Evolutionary conservation across 2,113 vertebrate genomes (phyloP).

Genomic region (Turnix velox): DNA sequence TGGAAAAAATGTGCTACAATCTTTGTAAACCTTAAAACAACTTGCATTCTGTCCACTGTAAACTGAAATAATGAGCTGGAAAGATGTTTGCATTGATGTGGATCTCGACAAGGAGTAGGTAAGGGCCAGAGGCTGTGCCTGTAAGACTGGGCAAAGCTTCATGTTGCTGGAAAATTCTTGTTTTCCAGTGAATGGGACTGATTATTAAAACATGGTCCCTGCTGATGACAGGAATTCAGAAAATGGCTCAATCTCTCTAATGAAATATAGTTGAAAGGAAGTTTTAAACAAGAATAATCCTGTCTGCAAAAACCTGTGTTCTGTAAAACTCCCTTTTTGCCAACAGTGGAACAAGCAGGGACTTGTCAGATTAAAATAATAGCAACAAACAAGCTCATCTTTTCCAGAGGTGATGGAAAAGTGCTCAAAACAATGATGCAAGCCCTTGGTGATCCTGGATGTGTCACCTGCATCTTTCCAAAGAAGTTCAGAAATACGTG

Average conservation of each 20-base stretch:
- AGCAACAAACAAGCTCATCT: background rate
- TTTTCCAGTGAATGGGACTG: constrained; percentile 33
- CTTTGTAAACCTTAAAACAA: background rate
- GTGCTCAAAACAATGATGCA: constrained; percentile 6
- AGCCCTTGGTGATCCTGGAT: background rate
- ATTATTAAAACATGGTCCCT: background rate
- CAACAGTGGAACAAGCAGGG: constrained; percentile 5
- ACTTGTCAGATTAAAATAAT: background rate
- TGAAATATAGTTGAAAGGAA: background rate
- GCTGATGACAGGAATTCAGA: background rate
- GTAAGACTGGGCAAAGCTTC: background rate
- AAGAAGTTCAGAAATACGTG: constrained; percentile 27
- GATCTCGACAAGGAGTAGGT: background rate
- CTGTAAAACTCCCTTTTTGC: background rate
- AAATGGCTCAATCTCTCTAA: background rate
- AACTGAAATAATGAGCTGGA: background rate
- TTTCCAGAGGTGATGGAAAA: background rate
- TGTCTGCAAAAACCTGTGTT: background rate
- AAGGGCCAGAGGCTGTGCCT: background rate
- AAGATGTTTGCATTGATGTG: background rate
- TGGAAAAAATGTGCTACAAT: background rate
- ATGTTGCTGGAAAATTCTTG: background rate
- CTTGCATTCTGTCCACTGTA: background rate
- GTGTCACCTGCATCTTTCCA: constrained; percentile 25
- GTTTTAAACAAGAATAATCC: background rate